Conservation (phyloP, 2,888 invertebrate genomes). For the Beris morrisii region DNA sequence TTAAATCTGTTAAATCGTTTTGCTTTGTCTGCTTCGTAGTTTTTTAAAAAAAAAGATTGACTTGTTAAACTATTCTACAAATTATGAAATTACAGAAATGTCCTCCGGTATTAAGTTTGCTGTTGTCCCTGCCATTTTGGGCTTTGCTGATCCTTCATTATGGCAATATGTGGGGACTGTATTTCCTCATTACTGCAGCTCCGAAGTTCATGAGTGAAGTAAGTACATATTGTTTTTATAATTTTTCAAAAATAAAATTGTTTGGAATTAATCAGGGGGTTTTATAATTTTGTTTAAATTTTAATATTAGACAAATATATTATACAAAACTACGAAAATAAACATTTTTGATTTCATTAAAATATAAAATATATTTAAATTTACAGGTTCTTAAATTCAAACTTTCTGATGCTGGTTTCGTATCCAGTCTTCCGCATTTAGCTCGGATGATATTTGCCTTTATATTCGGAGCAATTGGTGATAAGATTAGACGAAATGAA, state of each 20-base stretch:
- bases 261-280: too few species aligned
- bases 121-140: constrained; percentile 69
- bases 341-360: background rate
- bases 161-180: constrained; percentile 76
- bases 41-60: too few species aligned
- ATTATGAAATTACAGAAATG: constrained; percentile 58
- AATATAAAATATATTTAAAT: background rate
- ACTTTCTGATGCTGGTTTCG: constrained; percentile 68
- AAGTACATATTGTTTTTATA: constrained; percentile 6
- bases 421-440: constrained; percentile 72
- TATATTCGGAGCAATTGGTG: constrained; percentile 71
- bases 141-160: constrained; percentile 69
- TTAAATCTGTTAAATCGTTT: too few species aligned
- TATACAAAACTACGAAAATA: background rate
- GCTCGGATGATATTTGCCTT: constrained; percentile 70
- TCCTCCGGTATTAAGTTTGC: constrained; percentile 66
- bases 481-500: constrained; percentile 60
- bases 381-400: constrained; percentile 66
- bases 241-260: too few species aligned
- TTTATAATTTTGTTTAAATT: too few species aligned
- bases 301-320: too few species aligned
- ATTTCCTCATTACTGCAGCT: constrained; percentile 74
- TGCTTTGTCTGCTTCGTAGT: too few species aligned
- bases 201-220: constrained; percentile 73
- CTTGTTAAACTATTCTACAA: too few species aligned